Conservation (phyloP, 2,888 invertebrate species). For the Scaptodrosophila latifasciaeformis region DNA sequence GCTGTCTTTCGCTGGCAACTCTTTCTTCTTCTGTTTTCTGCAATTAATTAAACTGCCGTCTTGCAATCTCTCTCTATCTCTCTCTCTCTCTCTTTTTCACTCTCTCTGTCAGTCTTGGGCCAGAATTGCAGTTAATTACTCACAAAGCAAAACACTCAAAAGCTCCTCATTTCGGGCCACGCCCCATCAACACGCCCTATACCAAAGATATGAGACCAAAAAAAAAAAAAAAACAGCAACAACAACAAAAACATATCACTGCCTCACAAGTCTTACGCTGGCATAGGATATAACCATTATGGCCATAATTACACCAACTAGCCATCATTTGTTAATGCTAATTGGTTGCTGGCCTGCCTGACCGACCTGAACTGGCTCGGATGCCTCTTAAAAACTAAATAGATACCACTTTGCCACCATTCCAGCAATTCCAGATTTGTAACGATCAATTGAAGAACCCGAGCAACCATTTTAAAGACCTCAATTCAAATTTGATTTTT, state of each 20-base stretch:
- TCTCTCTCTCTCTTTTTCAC: no score
- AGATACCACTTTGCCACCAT: neutral
- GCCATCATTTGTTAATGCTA: conserved; percentile 67
- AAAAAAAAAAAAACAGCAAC: no score
- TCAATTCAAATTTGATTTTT: no score
- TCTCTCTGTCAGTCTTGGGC: neutral
- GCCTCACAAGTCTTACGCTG: conserved; percentile 3
- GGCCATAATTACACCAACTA: conserved; percentile 64
- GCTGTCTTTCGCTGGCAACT: conserved; percentile 23
- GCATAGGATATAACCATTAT: conserved; percentile 60
- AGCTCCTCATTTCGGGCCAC: conserved; percentile 36
- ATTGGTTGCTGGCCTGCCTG: conserved; percentile 56
- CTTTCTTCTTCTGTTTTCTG: conserved; percentile 24
- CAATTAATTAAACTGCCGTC: conserved; percentile 51
- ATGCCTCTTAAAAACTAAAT: neutral
- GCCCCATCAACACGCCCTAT: conserved; percentile 37
- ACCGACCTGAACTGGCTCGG: neutral
- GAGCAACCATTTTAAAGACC: no score
- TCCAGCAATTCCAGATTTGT: no score
- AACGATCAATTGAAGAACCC: no score
- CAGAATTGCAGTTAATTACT: conserved; percentile 43
- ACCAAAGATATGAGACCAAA: no score
- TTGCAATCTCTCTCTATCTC: conserved; percentile 18
- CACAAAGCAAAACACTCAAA: conserved; percentile 24
- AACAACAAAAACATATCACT: conserved; percentile 6